These are phyloP conservation scores for Chionomys nivalis DNA, from an alignment of 2,113 vertebrate genomes.

Conservation along the genomic window DNA sequence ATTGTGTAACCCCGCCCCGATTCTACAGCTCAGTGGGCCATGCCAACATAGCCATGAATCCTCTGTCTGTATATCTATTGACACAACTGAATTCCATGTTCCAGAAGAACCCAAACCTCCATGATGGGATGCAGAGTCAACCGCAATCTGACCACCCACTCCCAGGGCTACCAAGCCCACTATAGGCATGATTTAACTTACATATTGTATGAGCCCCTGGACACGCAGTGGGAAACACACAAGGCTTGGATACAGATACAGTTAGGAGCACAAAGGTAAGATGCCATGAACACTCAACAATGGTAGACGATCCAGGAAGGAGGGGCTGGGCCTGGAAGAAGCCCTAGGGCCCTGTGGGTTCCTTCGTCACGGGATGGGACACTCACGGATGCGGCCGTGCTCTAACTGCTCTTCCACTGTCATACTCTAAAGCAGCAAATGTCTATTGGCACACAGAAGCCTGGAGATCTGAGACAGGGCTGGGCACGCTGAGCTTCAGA, in stretches of 20 bases:
- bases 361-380: neutral
- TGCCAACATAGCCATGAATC: no score
- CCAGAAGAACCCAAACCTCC: neutral
- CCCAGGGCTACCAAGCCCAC: neutral
- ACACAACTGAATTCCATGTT: rapidly evolving
- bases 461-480: neutral
- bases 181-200: neutral
- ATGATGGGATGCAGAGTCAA: neutral
- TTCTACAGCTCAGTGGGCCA: no score
- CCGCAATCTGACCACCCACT: neutral
- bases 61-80: neutral
- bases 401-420: rapidly evolving
- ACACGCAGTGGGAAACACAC: rapidly evolving
- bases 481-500: neutral
- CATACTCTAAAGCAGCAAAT: rapidly evolving
- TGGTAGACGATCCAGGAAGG: rapidly evolving
- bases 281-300: neutral
- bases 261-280: neutral
- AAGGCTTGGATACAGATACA: rapidly evolving
- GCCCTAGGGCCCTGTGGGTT: rapidly evolving
- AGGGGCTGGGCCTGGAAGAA: neutral
- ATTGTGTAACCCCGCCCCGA: rapidly evolving
- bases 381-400: rapidly evolving
- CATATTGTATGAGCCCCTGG: neutral
- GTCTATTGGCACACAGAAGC: neutral